phyloP scores from a whole-genome alignment of 2,797 vertebrate species.

The Calcarius lapponicus region DNA sequence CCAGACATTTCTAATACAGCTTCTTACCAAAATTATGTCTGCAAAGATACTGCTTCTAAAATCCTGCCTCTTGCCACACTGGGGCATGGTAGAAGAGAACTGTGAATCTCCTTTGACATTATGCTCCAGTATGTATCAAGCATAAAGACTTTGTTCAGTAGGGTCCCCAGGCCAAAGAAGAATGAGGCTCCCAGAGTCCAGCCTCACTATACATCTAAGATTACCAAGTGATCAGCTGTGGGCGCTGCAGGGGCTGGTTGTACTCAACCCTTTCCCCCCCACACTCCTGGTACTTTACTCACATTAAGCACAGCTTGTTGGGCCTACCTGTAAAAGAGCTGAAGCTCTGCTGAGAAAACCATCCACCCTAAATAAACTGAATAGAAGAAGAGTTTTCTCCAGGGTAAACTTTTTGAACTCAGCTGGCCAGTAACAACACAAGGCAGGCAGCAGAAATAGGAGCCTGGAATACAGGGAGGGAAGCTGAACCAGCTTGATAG shows the following conservation, averaged over 20 bases:
- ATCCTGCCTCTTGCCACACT: neutral
- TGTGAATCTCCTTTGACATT: neutral
- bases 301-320: neutral
- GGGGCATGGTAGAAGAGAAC: neutral
- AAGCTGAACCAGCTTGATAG: neutral
- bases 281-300: neutral
- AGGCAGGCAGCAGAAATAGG: neutral
- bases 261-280: neutral
- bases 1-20: neutral
- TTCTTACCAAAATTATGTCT: neutral
- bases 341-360: neutral
- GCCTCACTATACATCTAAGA: neutral
- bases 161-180: fast-evolving
- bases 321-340: neutral
- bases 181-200: neutral
- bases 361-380: neutral
- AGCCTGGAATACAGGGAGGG: neutral
- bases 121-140: fast-evolving
- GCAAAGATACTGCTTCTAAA: neutral
- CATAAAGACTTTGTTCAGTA: neutral
- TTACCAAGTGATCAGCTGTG: fast-evolving
- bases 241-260: fast-evolving
- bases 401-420: neutral
- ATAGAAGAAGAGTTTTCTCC: neutral
- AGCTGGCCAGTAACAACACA: fast-evolving